phyloP scores from a whole-genome alignment of 1,140 invertebrate species.

The Hylaeus volcanicus region DNA sequence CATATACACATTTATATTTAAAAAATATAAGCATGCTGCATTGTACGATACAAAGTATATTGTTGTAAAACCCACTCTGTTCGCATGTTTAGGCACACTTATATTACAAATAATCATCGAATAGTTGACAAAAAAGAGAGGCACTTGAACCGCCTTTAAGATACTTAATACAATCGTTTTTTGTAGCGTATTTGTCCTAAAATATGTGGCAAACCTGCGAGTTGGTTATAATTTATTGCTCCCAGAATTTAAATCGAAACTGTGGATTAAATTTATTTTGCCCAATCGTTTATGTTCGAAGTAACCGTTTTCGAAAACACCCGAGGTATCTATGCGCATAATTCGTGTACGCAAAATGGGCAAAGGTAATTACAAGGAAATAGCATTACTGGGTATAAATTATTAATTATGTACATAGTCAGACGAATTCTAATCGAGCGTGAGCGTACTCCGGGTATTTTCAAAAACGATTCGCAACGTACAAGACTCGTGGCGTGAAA shows the following conservation, averaged over 20 bases:
- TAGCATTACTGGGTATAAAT: too few relatives aligned
- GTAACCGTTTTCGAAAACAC: neutral
- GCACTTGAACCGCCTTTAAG: slow-evolving; percentile 10
- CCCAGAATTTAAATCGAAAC: neutral
- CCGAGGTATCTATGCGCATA: too few relatives aligned
- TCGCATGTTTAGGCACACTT: slow-evolving; percentile 13
- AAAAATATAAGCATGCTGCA: slow-evolving; percentile 25
- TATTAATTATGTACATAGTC: neutral
- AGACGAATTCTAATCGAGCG: neutral
- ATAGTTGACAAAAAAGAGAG: slow-evolving; percentile 2
- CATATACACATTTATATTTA: slow-evolving; percentile 14
- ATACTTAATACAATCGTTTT: too few relatives aligned
- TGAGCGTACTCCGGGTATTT: too few relatives aligned
- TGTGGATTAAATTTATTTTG: neutral
- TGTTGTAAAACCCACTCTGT: slow-evolving; percentile 19
- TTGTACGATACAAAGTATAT: slow-evolving; percentile 48
- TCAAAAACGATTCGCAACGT: too few relatives aligned
- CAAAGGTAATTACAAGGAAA: too few relatives aligned
- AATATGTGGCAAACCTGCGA: neutral
- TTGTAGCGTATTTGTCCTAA: too few relatives aligned
- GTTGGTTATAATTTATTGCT: too few relatives aligned
- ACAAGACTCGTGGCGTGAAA: too few relatives aligned
- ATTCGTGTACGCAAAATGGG: too few relatives aligned
- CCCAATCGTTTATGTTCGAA: neutral
- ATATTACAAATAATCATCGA: slow-evolving; percentile 3